Conservation (phyloP, 2,113 vertebrate species). For the Atlantisia rogersi region DNA sequence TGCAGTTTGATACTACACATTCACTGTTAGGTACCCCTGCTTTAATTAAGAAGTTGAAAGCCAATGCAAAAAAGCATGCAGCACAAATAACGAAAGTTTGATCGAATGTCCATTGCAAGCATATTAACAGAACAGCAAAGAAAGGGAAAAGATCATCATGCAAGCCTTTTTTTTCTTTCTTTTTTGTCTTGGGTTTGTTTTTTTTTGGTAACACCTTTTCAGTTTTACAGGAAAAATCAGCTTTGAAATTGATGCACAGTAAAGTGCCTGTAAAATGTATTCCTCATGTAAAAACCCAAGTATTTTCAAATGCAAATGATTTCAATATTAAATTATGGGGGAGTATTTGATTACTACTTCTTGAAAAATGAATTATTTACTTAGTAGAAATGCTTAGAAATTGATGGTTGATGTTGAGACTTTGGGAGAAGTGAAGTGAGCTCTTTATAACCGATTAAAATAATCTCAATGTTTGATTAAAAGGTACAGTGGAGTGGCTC, state of each 20-base stretch:
- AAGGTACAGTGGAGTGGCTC: not conserved
- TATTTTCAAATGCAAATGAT: not conserved
- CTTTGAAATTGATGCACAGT: not conserved
- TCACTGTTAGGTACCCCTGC: not conserved
- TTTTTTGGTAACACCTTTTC: not conserved
- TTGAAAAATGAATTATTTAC: not conserved
- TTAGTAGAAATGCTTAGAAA: not conserved
- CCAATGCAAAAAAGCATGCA: not conserved
- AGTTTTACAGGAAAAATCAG: not conserved
- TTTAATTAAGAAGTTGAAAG: not conserved
- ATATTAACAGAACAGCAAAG: not conserved
- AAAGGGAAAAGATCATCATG: not conserved
- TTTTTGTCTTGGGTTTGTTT: not conserved
- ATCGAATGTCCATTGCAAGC: not conserved
- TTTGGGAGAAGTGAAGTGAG: not conserved
- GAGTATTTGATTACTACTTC: not conserved
- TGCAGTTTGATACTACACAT: not conserved
- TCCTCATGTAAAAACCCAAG: not conserved
- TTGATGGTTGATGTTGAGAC: not conserved
- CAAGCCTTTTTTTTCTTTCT: not conserved
- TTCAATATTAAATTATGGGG: not conserved
- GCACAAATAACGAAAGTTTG: not conserved
- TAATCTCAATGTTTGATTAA: not conserved
- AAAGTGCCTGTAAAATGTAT: not conserved
- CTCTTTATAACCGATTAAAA: not conserved